phyloP scores from a whole-genome alignment of 2,888 invertebrate genomes.

The Abscondita cerata region DNA sequence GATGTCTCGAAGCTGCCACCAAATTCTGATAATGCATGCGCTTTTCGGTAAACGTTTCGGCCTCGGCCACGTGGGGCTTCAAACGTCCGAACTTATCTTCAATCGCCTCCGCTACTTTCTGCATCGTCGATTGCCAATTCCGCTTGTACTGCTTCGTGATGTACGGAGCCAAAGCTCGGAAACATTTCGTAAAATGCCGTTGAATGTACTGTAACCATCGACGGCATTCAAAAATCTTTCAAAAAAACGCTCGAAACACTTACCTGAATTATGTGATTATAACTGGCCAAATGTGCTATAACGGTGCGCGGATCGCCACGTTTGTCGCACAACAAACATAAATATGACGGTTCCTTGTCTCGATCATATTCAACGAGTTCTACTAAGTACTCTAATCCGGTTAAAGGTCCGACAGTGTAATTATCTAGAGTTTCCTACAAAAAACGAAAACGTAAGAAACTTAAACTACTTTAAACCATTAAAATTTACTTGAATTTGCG shows the following conservation, averaged over 20 bases:
- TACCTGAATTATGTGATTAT: constrained; percentile 67
- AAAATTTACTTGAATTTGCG: constrained; percentile 53
- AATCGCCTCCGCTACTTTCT: constrained; percentile 69
- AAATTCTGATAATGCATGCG: constrained; percentile 67
- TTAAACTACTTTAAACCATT: too few species aligned
- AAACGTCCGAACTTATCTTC: constrained; percentile 78
- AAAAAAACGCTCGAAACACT: constrained; percentile 9
- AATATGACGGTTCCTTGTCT: constrained; percentile 74
- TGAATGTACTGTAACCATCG: constrained; percentile 69
- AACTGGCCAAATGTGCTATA: constrained; percentile 79
- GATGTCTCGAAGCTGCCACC: constrained; percentile 72
- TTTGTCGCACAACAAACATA: constrained; percentile 81
- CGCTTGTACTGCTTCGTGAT: constrained; percentile 66
- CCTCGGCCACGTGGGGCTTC: constrained; percentile 70
- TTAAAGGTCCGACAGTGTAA: constrained; percentile 61
- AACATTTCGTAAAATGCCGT: constrained; percentile 69
- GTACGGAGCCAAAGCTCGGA: constrained; percentile 66
- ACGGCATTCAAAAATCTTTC: too few species aligned
- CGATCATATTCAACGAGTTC: constrained; percentile 72
- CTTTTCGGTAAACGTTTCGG: constrained; percentile 72
- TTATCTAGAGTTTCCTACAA: constrained; percentile 61
- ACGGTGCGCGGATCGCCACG: constrained; percentile 81
- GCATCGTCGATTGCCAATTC: constrained; percentile 60
- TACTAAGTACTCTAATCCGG: constrained; percentile 82
- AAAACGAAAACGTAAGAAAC: not conserved